A percentile compares a stretch with the other conserved stretches of the same genome.
phyloP scores from a whole-genome alignment of 2,888 invertebrate genomes.

The Belgica antarctica region DNA sequence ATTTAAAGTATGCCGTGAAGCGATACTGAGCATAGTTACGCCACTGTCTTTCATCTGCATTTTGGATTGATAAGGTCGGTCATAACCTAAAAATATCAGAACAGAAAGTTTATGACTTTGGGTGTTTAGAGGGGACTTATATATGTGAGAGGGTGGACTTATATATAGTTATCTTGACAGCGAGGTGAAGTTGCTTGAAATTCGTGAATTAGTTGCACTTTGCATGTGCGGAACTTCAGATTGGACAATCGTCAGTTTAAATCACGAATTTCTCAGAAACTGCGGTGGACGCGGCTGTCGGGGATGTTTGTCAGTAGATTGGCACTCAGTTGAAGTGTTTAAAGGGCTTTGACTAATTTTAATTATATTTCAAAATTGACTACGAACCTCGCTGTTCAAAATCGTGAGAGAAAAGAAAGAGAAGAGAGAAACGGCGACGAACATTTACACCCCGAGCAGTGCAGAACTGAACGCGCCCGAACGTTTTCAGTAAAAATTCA shows the following conservation, averaged over 20 bases:
- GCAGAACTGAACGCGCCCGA: not conserved
- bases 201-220: no score
- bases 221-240: not conserved
- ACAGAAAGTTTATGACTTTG: not conserved
- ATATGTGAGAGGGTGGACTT: not conserved
- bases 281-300: no score
- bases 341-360: not conserved
- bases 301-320: no score
- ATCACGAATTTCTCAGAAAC: no score
- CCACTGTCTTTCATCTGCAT: conserved; percentile 18
- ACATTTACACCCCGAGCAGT: not conserved
- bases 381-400: conserved; percentile 9
- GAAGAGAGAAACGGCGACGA: not conserved
- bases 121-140: not conserved
- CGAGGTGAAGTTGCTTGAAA: no score
- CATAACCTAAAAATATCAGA: conserved; percentile 22
- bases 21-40: conserved; percentile 43
- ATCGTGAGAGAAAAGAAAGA: conserved; percentile 8
- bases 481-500: not conserved
- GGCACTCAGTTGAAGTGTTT: not conserved
- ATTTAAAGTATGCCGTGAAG: conserved; percentile 24
- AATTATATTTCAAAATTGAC: not conserved
- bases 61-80: not conserved
- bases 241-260: no score
- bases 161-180: no score